Evolutionary conservation across 2,888 invertebrate species (phyloP).

Genomic region (Hirudinaria manillensis): DNA sequence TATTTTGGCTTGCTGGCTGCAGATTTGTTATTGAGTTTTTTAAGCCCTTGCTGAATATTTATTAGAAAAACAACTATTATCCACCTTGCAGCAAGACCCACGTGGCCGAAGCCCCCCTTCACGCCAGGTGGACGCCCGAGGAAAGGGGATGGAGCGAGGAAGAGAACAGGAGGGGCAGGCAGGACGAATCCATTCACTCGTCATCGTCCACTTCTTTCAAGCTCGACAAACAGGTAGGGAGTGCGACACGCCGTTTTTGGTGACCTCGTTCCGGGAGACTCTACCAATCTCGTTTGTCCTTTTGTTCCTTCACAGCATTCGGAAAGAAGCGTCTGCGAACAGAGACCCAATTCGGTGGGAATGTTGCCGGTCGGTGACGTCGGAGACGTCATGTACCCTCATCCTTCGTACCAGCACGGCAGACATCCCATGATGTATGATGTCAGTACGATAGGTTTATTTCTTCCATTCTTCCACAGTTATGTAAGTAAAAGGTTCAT

Average conservation of each 20-base stretch:
- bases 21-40: too few species aligned
- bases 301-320: background rate
- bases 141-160: conserved; percentile 6
- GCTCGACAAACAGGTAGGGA: background rate
- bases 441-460: conserved; percentile 2
- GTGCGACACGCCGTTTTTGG: background rate
- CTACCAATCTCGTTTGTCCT: background rate
- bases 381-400: background rate
- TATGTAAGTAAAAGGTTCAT: background rate
- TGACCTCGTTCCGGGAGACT: background rate
- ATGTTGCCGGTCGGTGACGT: conserved; percentile 4
- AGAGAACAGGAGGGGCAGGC: background rate
- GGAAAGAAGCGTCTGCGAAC: background rate
- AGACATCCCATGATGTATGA: conserved; percentile 5
- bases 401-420: background rate
- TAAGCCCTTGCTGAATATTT: too few species aligned
- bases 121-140: too few species aligned
- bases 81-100: too few species aligned
- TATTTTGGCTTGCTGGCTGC: too few species aligned
- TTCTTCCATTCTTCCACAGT: background rate
- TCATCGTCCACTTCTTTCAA: conserved; percentile 9
- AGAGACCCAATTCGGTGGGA: conserved; percentile 2
- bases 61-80: too few species aligned
- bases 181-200: background rate
- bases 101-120: too few species aligned